These are phyloP conservation scores for Rhinopomastus cyanomelas DNA, from an alignment of 2,113 vertebrate genomes.

Conservation along the genomic window DNA sequence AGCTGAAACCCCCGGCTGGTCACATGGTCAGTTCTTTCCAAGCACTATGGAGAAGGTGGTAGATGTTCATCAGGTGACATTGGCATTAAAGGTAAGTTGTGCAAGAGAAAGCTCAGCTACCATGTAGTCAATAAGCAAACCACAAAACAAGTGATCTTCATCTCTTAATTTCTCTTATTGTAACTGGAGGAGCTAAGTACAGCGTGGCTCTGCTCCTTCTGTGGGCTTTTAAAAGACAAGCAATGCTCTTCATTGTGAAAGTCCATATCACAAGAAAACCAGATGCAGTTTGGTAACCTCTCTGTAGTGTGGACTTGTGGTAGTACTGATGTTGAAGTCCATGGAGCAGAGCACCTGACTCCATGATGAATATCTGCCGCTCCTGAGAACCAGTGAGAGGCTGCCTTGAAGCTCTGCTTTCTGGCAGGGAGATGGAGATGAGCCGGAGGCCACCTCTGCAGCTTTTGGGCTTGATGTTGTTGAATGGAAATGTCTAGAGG, in stretches of 20 bases:
- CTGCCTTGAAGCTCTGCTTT: not conserved
- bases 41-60: not conserved
- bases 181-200: not conserved
- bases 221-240: not conserved
- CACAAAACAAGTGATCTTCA: not conserved
- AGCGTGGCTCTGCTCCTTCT: not conserved
- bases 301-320: not conserved
- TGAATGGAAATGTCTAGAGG: not conserved
- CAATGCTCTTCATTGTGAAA: fast-evolving
- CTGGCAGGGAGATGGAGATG: fast-evolving
- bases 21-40: not conserved
- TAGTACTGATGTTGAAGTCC: not conserved
- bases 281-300: fast-evolving
- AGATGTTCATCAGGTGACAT: not conserved
- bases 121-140: not conserved
- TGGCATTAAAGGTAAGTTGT: fast-evolving
- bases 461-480: not conserved
- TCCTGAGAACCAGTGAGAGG: not conserved
- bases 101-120: not conserved
- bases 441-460: not conserved
- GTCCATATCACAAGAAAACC: fast-evolving
- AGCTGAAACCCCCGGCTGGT: not conserved
- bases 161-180: not conserved
- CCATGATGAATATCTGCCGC: not conserved
- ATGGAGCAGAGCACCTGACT: not conserved